Evolutionary conservation across 2,113 vertebrate species (phyloP).

Genomic region (Dryoscopus gambensis): DNA sequence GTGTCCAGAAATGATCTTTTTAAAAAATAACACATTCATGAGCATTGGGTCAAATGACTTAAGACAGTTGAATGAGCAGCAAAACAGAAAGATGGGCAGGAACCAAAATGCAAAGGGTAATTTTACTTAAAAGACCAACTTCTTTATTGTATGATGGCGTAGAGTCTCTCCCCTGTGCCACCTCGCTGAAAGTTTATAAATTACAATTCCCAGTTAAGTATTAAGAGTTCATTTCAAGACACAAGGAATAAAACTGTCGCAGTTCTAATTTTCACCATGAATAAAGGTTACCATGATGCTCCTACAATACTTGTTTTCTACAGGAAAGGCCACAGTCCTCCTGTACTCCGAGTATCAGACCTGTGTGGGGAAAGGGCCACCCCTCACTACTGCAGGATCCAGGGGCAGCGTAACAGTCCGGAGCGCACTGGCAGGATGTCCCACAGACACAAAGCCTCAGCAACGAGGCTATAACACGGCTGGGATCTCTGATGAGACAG

Average conservation of each 20-base stretch:
- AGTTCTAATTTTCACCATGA: slow-evolving; percentile 23
- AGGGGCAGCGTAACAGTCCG: neutral
- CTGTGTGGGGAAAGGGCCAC: neutral
- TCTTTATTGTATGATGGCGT: slow-evolving; percentile 53
- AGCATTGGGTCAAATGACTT: neutral
- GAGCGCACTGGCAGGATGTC: neutral
- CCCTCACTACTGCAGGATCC: neutral
- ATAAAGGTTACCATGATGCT: slow-evolving; percentile 15
- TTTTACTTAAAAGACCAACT: slow-evolving; percentile 55
- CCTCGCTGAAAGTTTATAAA: slow-evolving; percentile 48
- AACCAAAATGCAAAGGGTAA: slow-evolving; percentile 48
- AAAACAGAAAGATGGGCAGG: slow-evolving; percentile 30
- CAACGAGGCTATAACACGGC: slow-evolving; percentile 45
- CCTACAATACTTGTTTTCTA: neutral
- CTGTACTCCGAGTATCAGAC: neutral
- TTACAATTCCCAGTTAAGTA: slow-evolving; percentile 53
- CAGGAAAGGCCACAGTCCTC: neutral
- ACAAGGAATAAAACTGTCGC: slow-evolving; percentile 24
- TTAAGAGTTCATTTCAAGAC: slow-evolving; percentile 37
- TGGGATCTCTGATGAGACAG: slow-evolving; percentile 75
- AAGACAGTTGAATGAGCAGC: neutral
- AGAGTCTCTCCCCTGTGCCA: slow-evolving; percentile 38
- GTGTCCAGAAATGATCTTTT: neutral
- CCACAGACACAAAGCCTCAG: neutral
- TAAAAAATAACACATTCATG: neutral